Base-by-base conservation (phyloP, 1,140 invertebrate genomes). In the Eueides isabella region DNA sequence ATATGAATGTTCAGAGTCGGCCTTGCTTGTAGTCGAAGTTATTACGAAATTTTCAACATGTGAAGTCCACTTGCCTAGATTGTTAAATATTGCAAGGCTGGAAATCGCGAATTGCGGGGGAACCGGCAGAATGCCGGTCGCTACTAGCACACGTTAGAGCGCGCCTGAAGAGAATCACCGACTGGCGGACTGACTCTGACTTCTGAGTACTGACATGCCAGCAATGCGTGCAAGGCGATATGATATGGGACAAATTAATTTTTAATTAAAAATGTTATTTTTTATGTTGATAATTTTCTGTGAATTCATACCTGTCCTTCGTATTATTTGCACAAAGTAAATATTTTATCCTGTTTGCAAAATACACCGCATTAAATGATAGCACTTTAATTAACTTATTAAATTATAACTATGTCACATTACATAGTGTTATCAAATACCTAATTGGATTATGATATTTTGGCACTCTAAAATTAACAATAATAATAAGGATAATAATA, bases 21-120 rank as follows among this genome's bases (percentile, higher is more conserved):
- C 79, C 80, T 85, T 83, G 71, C 78, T 55, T 76, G 74, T 61
- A 55, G 33, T 74, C 41, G 72, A 48, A 48, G 66, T 14, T 77
- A 75, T 86, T 86, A 83, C 86, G 83, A 87, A 88, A 88, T 86
- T 79, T 83, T 72, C 75, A 68, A 82, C 83, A 80, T 79, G 78
- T 80, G 78, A 80, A 80, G 78, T 80, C 72, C 41, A 76, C 65
- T 78, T 63, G 73, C 81, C 76, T 79, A 77, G 81, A 80, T 84
- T 80, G 68, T 81, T 81, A 78, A 75, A 74, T 82, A 81, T 82
- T 72, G 81, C 81, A 82, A 86, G 78, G 81, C 48, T 55, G 72
- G 71, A 61, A 73, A 29, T 74, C 64, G 72, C 72, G 23, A 74
- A 74, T 69, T 74, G 61, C 69, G 69, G 31, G 44, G 72, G 77